Percentiles rank a stretch among this genome's conserved stretches.
Evolutionary conservation across 2,113 vertebrate genomes (phyloP).

Genomic region (Chloroceryle aenea): DNA sequence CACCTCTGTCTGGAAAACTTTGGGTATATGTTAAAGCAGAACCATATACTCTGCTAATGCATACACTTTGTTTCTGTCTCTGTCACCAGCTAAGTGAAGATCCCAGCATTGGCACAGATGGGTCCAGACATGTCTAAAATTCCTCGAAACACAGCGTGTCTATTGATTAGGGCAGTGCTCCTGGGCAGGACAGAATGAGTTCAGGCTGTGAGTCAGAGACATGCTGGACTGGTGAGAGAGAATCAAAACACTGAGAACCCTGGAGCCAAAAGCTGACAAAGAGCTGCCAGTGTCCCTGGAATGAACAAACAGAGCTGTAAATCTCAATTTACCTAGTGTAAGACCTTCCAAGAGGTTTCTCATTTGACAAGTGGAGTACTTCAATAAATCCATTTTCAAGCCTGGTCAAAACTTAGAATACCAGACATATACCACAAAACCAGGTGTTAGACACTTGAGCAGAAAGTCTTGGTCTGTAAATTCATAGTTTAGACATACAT

Average conservation of each 20-base stretch:
- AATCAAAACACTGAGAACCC: neutral
- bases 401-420: neutral
- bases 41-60: neutral
- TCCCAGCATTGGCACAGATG: neutral
- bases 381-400: neutral
- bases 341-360: neutral
- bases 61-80: neutral
- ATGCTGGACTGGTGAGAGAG: neutral
- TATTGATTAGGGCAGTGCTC: neutral
- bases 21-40: neutral
- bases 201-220: neutral
- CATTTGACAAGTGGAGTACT: neutral
- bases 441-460: neutral
- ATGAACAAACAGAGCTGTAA: neutral
- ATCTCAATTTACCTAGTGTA: neutral
- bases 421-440: neutral
- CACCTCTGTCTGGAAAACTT: neutral
- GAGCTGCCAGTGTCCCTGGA: fast-evolving
- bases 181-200: neutral
- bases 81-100: neutral
- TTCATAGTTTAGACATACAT: neutral
- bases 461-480: neutral
- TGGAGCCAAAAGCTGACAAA: neutral
- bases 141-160: neutral
- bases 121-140: neutral